Base-by-base conservation (phyloP, 2,888 invertebrate genomes). In the Antheraea assamensis region DNA sequence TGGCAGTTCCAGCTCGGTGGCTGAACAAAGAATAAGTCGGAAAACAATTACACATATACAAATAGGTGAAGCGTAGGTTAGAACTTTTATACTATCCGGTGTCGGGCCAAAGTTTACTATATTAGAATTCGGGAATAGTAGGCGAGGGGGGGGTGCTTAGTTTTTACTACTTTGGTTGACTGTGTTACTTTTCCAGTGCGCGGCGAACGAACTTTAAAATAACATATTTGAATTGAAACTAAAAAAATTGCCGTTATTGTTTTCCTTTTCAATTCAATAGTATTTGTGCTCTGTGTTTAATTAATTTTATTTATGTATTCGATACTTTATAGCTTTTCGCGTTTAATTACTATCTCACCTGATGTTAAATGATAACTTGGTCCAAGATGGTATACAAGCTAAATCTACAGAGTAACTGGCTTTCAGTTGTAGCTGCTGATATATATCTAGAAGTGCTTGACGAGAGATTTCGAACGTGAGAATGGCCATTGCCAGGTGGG, bases 61-160 rank as follows among this genome's bases (percentile, higher is more conserved):
- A 68, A 35, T 35, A 68, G 13, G 15, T 30, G 30, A 30, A 35
- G 68, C 73, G 42, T 70, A 70, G 31, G 70, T 70, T 72, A 74
- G 77, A 81, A 75, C 75, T 79, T 78, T 72, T 75, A 75, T 79
- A 78, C 64, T 73, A 72, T 71, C 17, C 58, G 49, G 71, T 30
- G 47, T 73, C 61, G 49, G 74, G 74, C 76, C 77, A 75, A 80
- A 76, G 73, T 74, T 76, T 71, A 71, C 75, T 42, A 75, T 80
- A 78, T 80, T 77, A 80, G 76, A 79, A 81, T 76, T 76, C 76
- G 76, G 66, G 72, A 75, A 76, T 76, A 75, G 71, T 78, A 79
- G 80, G 78, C 79, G 72, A 49, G 74, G 80, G 78, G 79, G 72
- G 55, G 74, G 77, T 76, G 77, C 81, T 84, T 85, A 82, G 75